Evolutionary conservation across 2,888 invertebrate species (phyloP), one percentile per base, ranked within the genome.

Genomic region (Eilema depressum): DNA sequence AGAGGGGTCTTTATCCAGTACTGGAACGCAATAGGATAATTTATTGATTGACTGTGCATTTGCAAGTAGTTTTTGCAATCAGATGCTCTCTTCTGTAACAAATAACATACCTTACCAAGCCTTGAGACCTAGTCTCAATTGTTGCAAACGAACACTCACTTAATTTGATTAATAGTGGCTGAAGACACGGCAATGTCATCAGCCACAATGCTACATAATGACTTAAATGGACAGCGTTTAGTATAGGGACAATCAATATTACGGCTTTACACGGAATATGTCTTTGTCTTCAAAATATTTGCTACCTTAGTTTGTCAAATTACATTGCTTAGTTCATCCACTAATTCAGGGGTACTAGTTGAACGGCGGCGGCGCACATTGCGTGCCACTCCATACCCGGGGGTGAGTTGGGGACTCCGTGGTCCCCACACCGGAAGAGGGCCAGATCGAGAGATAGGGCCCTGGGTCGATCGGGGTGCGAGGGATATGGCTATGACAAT

Each of bases 41-140:
- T 53, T 0, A n/a, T n/a, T 53, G 53, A 10, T 20, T n/a, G 53
- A 10, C 11, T 47, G 1, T 20, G 2, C 0, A n/a, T 53, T 17
- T 41, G 41, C 41, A 53, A n/a, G n/a, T 47, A 23, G 37, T 63
- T 23, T 47, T 59, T 62, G 30, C 56, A 14, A 62, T 17, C 17
- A 59, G 17, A 67, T 66, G 69, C 56, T 60, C 56, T 60, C 7
- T 20, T 12, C 26, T 23, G 56, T 5, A 4, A 56, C 63, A 23
- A 74, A 78, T 80, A 80, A 80, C 70, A 75, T 69, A 70, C 73
- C 28, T 56, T 69, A 64, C 37, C 5, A 1, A 14, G 60, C 76
- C 71, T 73, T 78, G 72, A 68, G 28, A n/a, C 17, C 1, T 28
- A 69, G 30, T 62, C 37, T 62, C 61, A 68, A 68, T 64, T 70